Evolutionary conservation across 2,113 vertebrate genomes (phyloP), one percentile per base, ranked within the genome.

Genomic region (Anolis sagrei): DNA sequence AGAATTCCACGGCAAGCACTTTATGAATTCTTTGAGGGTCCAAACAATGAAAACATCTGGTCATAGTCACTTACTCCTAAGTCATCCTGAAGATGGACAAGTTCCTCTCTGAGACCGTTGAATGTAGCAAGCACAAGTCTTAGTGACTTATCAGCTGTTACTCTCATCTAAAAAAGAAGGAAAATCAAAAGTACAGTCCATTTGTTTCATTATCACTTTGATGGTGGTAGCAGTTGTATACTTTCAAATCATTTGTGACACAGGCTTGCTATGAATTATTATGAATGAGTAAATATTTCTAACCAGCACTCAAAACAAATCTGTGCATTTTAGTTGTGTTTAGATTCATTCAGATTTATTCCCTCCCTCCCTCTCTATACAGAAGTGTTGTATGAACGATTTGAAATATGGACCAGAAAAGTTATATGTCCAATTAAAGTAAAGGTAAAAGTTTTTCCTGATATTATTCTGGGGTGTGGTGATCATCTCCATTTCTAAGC

Each of bases 71-170:
- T 95, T 91, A 99, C 98, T 95, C 96, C 96, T 84, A 99, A 84
- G 90, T 99, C 98, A 9, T 98, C 97, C 69, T 98, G 97, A 95
- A 99, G 95, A 79, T 98, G 98, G 86, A 97, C 90, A 1, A 99
- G 97, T 76, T 99, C 98, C 87, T 99, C 98, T 10, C 97, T 96
- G 81, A 99, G 93, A 2, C 96, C 98, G 93, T 93, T 98, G 96
- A 99, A 99, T 14, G 98, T 99, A 88, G 98, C 96, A 70, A 99
- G 95, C 87, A 99, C 97, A 18, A 99, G 95, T 51, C 96, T 96
- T 95, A 98, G 94, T 87, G 97, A 98, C 90, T 98, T 99, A 86
- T 99, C 98, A 0, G 98, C 98, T 1, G 97, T 98, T 32, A 89
- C 88, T 86, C 98, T 97, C 89, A 98, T 99, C 98, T 99, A 79